These are phyloP conservation scores for Zeugodacus cucurbitae DNA, from an alignment of 1,140 invertebrate species.

Conservation along the genomic window DNA sequence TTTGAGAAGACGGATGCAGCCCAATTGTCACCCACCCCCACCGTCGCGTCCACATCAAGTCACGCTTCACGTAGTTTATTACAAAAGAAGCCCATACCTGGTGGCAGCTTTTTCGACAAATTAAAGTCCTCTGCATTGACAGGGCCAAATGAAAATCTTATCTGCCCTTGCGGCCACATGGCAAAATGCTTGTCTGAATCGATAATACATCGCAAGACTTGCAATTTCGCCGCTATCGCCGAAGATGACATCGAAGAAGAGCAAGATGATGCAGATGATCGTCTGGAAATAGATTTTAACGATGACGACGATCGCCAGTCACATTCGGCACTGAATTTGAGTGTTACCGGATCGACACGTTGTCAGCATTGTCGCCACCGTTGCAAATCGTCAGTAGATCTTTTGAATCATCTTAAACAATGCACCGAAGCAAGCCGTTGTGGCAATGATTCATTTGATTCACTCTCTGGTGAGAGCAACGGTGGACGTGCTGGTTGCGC, in stretches of 20 bases:
- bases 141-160: constrained; percentile 70
- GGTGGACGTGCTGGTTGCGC: constrained; percentile 50
- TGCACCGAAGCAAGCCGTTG: constrained; percentile 71
- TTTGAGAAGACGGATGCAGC: constrained; percentile 62
- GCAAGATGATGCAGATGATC: constrained; percentile 56
- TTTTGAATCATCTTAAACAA: constrained; percentile 77
- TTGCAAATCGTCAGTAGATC: constrained; percentile 83
- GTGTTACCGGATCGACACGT: constrained; percentile 73
- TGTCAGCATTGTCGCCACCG: constrained; percentile 86
- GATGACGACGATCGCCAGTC: constrained; percentile 59
- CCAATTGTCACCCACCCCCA: constrained; percentile 64
- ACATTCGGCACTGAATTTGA: constrained; percentile 61
- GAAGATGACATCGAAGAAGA: constrained; percentile 62
- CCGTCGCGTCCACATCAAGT: constrained; percentile 46
- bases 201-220: constrained; percentile 78
- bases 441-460: constrained; percentile 64
- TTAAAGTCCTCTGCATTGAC: constrained; percentile 76
- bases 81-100: constrained; percentile 70
- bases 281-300: constrained; percentile 55
- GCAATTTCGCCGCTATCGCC: constrained; percentile 64
- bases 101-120: constrained; percentile 83
- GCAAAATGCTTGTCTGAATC: constrained; percentile 88
- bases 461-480: constrained; percentile 59
- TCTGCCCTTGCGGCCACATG: constrained; percentile 81
- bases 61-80: constrained; percentile 54